These are phyloP conservation scores for Lepidocolaptes lacrymiger DNA, from an alignment of 2,797 vertebrate genomes.

Conservation along the genomic window DNA sequence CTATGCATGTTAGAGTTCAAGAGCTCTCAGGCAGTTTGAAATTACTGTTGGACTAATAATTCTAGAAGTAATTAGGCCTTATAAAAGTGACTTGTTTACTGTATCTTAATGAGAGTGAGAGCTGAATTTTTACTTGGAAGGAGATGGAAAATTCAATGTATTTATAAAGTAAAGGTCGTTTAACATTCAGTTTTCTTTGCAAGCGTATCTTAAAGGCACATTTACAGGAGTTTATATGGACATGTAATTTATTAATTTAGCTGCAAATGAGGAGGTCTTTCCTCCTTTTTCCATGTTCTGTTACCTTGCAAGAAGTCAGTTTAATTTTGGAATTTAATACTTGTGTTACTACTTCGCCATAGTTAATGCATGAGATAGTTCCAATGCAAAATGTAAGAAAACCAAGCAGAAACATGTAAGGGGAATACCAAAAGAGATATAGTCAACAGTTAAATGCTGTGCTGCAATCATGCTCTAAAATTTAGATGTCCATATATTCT, in stretches of 20 bases:
- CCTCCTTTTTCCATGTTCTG: background rate
- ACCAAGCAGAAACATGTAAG: background rate
- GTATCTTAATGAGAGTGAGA: background rate
- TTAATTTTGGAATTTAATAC: background rate
- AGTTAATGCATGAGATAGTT: background rate
- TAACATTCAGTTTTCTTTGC: background rate
- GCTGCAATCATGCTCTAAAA: background rate
- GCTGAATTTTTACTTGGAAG: background rate
- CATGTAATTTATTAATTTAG: background rate
- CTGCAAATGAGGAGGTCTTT: background rate
- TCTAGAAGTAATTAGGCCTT: slow-evolving; percentile 3
- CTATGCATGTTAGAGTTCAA: background rate
- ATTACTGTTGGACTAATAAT: background rate
- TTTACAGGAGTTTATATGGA: background rate
- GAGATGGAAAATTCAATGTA: background rate
- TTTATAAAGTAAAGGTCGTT: background rate
- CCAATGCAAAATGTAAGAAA: background rate
- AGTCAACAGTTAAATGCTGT: background rate
- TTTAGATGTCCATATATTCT: background rate
- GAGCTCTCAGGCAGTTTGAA: background rate
- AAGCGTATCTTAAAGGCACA: background rate
- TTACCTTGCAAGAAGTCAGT: background rate
- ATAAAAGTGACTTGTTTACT: background rate
- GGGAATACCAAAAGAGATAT: background rate
- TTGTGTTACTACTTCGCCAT: background rate